These are phyloP conservation scores for Anthrax anthrax DNA, from an alignment of 2,888 invertebrate species.

Conservation along the genomic window DNA sequence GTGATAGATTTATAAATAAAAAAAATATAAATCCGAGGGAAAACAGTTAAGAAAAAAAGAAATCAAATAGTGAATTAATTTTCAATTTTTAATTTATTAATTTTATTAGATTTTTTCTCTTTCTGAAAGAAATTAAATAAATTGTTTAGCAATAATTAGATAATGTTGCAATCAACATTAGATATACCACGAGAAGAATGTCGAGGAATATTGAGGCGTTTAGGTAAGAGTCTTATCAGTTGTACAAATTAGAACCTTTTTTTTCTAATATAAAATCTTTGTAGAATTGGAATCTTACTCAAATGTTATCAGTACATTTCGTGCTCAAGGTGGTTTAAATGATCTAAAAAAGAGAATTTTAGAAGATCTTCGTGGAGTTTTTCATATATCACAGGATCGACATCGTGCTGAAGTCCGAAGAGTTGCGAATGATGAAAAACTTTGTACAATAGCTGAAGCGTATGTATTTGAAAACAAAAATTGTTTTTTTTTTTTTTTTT, in stretches of 20 bases:
- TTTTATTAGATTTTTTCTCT: too few relatives aligned
- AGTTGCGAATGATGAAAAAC: conserved; percentile 81
- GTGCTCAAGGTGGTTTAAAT: conserved; percentile 81
- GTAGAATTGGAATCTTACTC: conserved; percentile 86
- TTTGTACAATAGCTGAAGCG: conserved; percentile 81
- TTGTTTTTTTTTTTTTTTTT: too few relatives aligned
- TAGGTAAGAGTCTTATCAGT: conserved; percentile 46
- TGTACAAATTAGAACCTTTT: neutral
- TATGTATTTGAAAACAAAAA: conserved; percentile 36
- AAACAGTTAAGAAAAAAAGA: too few relatives aligned
- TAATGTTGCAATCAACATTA: conserved; percentile 50
- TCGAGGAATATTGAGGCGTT: conserved; percentile 69
- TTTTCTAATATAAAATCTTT: conserved; percentile 9
- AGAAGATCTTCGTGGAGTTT: conserved; percentile 63
- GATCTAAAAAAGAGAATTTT: conserved; percentile 71
- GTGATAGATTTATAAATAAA: too few relatives aligned
- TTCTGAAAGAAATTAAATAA: too few relatives aligned
- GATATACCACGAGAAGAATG: conserved; percentile 84
- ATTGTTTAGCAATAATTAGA: too few relatives aligned
- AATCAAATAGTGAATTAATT: too few relatives aligned
- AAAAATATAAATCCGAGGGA: too few relatives aligned
- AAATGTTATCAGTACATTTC: conserved; percentile 73
- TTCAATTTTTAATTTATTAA: too few relatives aligned
- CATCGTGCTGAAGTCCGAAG: conserved; percentile 85
- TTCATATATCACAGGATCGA: conserved; percentile 79